Percentiles rank a stretch among this genome's conserved stretches.
Conservation (phyloP, 2,113 vertebrate genomes). For the Chionis minor region DNA sequence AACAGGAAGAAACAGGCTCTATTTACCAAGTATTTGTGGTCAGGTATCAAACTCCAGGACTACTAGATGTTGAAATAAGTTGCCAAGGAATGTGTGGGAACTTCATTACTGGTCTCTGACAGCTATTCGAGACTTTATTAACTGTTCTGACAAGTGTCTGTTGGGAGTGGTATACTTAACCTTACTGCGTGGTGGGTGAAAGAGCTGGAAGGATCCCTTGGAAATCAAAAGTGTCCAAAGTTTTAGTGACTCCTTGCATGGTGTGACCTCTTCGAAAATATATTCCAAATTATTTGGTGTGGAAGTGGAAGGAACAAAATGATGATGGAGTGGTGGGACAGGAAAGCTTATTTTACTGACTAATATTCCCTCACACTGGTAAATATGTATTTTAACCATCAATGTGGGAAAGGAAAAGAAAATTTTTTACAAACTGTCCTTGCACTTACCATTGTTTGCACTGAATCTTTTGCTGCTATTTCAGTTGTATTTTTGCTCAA, state of each 20-base stretch:
- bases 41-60: background rate
- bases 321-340: background rate
- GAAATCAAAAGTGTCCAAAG: background rate
- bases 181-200: background rate
- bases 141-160: background rate
- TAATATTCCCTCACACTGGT: background rate
- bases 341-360: background rate
- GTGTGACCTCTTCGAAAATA: background rate
- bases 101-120: background rate
- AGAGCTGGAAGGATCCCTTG: background rate
- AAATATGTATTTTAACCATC: background rate
- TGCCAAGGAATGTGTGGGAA: background rate
- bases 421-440: background rate
- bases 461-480: slow-evolving; percentile 2
- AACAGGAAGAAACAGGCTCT: background rate
- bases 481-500: slow-evolving; percentile 74
- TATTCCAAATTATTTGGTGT: background rate
- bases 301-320: background rate
- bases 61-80: background rate
- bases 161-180: background rate
- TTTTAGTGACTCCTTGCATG: background rate
- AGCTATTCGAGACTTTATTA: background rate
- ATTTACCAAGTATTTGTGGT: background rate
- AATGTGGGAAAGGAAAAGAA: background rate
- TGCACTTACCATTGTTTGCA: background rate